These are phyloP conservation scores for Urophycis tenuis DNA, from an alignment of 2,797 vertebrate species.

Conservation along the genomic window DNA sequence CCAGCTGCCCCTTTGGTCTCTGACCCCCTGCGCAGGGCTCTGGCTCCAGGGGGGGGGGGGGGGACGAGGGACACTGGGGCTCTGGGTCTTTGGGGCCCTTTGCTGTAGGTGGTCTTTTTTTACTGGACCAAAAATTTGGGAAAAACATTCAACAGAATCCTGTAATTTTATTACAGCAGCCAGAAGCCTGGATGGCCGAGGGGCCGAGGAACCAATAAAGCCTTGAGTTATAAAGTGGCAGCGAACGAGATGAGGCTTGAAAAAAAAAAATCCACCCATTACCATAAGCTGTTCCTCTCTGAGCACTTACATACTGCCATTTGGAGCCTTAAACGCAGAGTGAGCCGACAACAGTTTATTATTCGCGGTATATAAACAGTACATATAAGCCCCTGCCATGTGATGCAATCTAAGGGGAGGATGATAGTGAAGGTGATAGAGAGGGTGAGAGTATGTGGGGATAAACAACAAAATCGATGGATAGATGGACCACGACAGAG, in stretches of 20 bases:
- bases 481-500: neutral
- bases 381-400: neutral
- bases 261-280: neutral
- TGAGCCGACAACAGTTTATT: neutral
- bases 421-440: slow-evolving; percentile 3
- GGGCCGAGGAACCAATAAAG: neutral
- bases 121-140: neutral
- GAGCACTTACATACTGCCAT: neutral
- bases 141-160: neutral
- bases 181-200: neutral
- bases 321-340: neutral
- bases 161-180: neutral
- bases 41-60: slow-evolving; percentile 51
- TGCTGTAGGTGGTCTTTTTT: neutral
- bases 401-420: neutral
- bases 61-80: slow-evolving; percentile 18
- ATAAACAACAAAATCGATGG: neutral
- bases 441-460: slow-evolving; percentile 2
- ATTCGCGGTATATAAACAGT: neutral
- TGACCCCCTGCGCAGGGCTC: slow-evolving; percentile 66
- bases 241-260: neutral
- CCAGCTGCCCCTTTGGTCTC: slow-evolving; percentile 68
- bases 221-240: neutral
- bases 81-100: neutral
- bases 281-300: neutral